Base-by-base conservation (phyloP, 2,888 invertebrate genomes). In the Drosophila leonis region DNA sequence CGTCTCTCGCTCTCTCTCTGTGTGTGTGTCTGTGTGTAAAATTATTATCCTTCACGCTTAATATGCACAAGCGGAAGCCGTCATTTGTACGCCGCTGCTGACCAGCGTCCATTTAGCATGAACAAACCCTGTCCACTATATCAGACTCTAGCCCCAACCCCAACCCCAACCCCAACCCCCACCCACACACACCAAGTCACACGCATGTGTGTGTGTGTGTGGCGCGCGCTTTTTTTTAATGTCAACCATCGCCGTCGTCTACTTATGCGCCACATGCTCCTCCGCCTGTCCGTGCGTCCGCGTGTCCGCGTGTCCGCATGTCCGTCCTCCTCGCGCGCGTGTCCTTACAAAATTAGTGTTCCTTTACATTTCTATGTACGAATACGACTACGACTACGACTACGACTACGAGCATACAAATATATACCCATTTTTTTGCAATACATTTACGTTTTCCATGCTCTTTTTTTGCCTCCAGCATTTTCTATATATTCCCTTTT, bases 1-100 rank as follows among this genome's bases (percentile, higher is more conserved):
- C 41, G 8, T 41, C n/a, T 7, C 41, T 18, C 41, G 37, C 37
- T 31, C 31, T 31, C 31, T 31, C 31, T 31, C 31, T 48, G 29
- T 57, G 61, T 54, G 52, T 49, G 80, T 70, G 42, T 74, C 68
- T 78, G 71, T 83, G 72, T 72, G 73, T 78, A 78, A 88, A 88
- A 87, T 86, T 89, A 89, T 89, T 88, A 89, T 89, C 82, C 84
- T 88, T 88, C 83, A 86, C 80, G 89, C 88, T 89, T 88, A 88
- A 86, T 89, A 88, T 89, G 86, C 89, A 88, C 72, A 84, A 88
- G 83, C 89, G 88, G 88, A 88, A 88, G 88, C 86, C 86, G 83
- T 88, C 89, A 89, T 88, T 88, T 88, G 88, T 88, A 81, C 84
- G 86, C 81, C 83, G 85, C 67, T 75, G 82, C 80, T 86, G 84